phyloP scores from a whole-genome alignment of 1,140 invertebrate species.

The Heliconius himera region DNA sequence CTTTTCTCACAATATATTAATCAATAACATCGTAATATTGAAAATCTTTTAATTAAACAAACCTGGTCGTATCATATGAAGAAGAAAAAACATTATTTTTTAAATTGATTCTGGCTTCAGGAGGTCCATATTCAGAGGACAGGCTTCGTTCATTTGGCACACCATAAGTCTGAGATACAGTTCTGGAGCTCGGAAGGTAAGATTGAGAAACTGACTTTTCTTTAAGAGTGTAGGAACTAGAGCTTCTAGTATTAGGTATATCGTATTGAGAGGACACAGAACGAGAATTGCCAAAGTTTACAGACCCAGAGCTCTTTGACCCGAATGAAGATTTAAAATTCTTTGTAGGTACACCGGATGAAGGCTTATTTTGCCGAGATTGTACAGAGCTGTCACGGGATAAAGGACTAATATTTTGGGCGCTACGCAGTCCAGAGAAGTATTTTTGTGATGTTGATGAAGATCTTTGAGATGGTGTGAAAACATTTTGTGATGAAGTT shows the following conservation, averaged over 20 bases:
- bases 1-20: not conserved
- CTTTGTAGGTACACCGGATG: slow-evolving; percentile 30
- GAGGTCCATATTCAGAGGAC: slow-evolving; percentile 60
- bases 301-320: slow-evolving; percentile 33
- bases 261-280: slow-evolving; percentile 54
- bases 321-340: slow-evolving; percentile 34
- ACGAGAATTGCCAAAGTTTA: slow-evolving; percentile 41
- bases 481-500: slow-evolving; percentile 44
- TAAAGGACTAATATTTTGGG: slow-evolving; percentile 32
- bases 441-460: slow-evolving; percentile 52
- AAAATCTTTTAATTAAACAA: slow-evolving; percentile 13
- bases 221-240: slow-evolving; percentile 51
- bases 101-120: slow-evolving; percentile 45
- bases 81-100: slow-evolving; percentile 60
- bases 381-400: slow-evolving; percentile 51
- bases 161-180: slow-evolving; percentile 57
- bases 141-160: slow-evolving; percentile 50
- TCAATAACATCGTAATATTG: not conserved
- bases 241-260: slow-evolving; percentile 48
- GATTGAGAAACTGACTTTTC: slow-evolving; percentile 47
- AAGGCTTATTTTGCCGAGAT: slow-evolving; percentile 41
- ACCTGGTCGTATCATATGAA: slow-evolving; percentile 57
- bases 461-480: slow-evolving; percentile 32
- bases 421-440: slow-evolving; percentile 41
- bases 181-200: slow-evolving; percentile 46